Evolutionary conservation across 1,140 invertebrate genomes (phyloP).

Genomic region (Drosophila athabasca): DNA sequence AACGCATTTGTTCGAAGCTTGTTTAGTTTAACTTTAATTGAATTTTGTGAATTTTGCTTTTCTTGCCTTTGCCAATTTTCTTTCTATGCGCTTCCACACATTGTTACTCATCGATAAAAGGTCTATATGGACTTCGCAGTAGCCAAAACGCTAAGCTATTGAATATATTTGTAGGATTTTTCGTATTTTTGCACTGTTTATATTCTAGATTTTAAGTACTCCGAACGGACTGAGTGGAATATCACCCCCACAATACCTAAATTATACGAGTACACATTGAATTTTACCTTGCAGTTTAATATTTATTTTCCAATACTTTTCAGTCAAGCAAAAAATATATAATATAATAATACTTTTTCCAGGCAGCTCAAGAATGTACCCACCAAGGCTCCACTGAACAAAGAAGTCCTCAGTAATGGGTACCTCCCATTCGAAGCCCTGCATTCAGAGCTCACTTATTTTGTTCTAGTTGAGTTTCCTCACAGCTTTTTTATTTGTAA

Average conservation of each 20-base stretch:
- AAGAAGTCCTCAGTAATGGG: slow-evolving; percentile 5
- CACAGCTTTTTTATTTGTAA: slow-evolving; percentile 64
- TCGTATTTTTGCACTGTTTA: too few species aligned
- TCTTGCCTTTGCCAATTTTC: slow-evolving; percentile 47
- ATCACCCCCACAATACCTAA: too few species aligned
- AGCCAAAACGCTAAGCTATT: too few species aligned
- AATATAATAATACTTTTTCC: too few species aligned
- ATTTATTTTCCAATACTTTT: too few species aligned
- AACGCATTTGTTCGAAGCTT: slow-evolving; percentile 82
- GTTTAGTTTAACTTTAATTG: slow-evolving; percentile 83
- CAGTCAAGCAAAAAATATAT: not conserved
- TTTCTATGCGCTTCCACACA: slow-evolving; percentile 38
- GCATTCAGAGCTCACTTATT: slow-evolving; percentile 25
- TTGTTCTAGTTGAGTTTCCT: slow-evolving; percentile 66
- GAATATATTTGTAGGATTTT: too few species aligned
- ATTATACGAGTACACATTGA: too few species aligned
- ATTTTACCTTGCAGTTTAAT: too few species aligned
- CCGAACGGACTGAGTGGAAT: too few species aligned
- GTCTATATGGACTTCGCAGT: slow-evolving; percentile 33
- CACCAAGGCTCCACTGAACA: not conserved
- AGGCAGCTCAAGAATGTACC: too few species aligned
- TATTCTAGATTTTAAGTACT: too few species aligned
- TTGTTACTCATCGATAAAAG: slow-evolving; percentile 40
- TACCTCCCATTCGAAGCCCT: slow-evolving; percentile 28
- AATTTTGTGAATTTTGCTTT: slow-evolving; percentile 81